Evolutionary conservation across 1,140 invertebrate genomes (phyloP).

Genomic region (Drosophila mayri): DNA sequence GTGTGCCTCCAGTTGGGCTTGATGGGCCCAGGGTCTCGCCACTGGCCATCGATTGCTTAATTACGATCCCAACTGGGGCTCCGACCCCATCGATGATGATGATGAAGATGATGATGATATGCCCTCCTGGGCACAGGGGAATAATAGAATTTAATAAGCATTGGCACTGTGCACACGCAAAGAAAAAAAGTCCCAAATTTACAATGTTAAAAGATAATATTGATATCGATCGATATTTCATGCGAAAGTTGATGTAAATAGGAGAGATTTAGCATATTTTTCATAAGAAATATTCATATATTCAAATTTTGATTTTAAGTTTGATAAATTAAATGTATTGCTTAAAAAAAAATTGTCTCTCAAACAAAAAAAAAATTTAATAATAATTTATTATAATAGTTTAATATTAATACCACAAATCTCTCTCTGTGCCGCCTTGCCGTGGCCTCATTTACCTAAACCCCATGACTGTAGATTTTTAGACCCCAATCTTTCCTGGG

Average conservation of each 20-base stretch:
- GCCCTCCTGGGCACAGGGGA: background rate
- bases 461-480: constrained; percentile 7
- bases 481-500: constrained; percentile 5
- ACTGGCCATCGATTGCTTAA: constrained; percentile 32
- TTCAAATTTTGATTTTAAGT: background rate
- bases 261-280: background rate
- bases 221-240: background rate
- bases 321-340: no score
- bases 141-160: constrained; percentile 21
- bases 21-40: background rate
- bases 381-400: no score
- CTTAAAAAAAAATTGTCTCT: no score
- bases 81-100: background rate
- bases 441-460: constrained; percentile 33
- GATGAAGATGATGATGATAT: constrained; percentile 1
- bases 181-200: background rate
- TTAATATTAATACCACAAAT: background rate
- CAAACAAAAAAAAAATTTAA: no score
- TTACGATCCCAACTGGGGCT: constrained; percentile 20
- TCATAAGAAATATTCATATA: background rate
- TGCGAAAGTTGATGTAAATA: background rate
- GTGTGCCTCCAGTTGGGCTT: background rate
- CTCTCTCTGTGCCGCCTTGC: constrained; percentile 20
- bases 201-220: background rate
- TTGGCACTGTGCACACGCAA: background rate